phyloP scores from a whole-genome alignment of 2,888 invertebrate genomes.

The Deladenus siricidicola region DNA sequence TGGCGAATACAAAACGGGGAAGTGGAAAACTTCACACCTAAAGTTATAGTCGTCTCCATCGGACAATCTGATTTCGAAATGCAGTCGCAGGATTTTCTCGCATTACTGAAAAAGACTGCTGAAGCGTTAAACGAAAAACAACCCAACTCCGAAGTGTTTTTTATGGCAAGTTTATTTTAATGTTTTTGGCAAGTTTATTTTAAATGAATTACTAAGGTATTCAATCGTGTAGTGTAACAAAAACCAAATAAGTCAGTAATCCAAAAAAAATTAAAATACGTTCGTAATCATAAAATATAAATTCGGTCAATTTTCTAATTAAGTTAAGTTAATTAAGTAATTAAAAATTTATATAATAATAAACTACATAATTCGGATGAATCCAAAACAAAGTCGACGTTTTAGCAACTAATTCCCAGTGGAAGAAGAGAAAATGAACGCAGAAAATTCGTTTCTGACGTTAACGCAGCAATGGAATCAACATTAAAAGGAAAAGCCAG shows the following conservation, averaged over 20 bases:
- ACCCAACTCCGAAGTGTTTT: slow-evolving; percentile 71
- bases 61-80: slow-evolving; percentile 80
- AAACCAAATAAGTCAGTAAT: no score
- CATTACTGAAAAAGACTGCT: slow-evolving; percentile 72
- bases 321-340: no score
- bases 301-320: no score
- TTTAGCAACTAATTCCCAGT: slow-evolving; percentile 76
- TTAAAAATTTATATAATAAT: no score
- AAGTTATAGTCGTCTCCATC: slow-evolving; percentile 76
- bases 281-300: no score
- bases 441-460: slow-evolving; percentile 68
- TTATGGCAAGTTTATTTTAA: slow-evolving; percentile 55
- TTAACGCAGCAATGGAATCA: slow-evolving; percentile 68
- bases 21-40: slow-evolving; percentile 77
- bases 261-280: no score
- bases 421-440: slow-evolving; percentile 76
- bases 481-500: slow-evolving; percentile 60
- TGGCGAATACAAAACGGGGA: slow-evolving; percentile 85
- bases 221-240: no score
- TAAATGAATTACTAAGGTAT: no score
- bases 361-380: neutral
- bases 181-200: slow-evolving; percentile 48
- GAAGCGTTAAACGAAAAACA: slow-evolving; percentile 69
- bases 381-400: slow-evolving; percentile 7
- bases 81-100: slow-evolving; percentile 71